Evolutionary conservation across 2,113 vertebrate genomes (phyloP).

Genomic region (Ophthalmolycus amberensis): DNA sequence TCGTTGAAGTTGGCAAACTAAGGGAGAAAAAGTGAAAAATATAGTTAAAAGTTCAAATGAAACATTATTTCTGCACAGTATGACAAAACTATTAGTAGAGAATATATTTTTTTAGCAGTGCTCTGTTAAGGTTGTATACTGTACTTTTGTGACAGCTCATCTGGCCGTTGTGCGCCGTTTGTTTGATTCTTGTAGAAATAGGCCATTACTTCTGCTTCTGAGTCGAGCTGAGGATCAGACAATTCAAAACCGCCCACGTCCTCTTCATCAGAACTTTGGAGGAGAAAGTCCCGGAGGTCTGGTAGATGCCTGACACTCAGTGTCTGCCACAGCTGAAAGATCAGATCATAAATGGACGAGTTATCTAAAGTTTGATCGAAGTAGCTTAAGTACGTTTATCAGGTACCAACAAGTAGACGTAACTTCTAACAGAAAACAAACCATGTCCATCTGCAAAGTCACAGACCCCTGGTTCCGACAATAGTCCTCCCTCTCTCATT

Average conservation of each 20-base stretch:
- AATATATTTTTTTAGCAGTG: background rate
- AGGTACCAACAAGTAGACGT: background rate
- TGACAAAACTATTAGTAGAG: background rate
- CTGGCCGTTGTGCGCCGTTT: background rate
- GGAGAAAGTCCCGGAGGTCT: conserved; percentile 77
- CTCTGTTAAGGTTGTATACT: background rate
- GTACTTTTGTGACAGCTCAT: conserved; percentile 51
- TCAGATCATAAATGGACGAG: background rate
- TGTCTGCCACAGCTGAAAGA: conserved; percentile 59
- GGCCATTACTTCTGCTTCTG: conserved; percentile 76
- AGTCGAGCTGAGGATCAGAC: conserved; percentile 75
- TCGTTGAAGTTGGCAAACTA: conserved; percentile 43
- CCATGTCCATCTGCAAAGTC: conserved; percentile 67
- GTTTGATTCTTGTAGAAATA: conserved; percentile 65
- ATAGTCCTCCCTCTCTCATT: conserved; percentile 27
- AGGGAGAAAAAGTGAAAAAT: background rate
- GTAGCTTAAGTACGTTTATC: fast-evolving
- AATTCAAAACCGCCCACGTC: conserved; percentile 46
- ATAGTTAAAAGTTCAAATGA: background rate
- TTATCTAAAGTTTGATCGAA: background rate
- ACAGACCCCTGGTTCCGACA: conserved; percentile 52
- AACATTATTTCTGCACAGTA: background rate
- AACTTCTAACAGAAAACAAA: conserved; percentile 47
- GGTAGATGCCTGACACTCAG: conserved; percentile 61
- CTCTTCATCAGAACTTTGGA: conserved; percentile 76